Conservation (phyloP, 2,797 vertebrate genomes). For the Margarornis squamiger region DNA sequence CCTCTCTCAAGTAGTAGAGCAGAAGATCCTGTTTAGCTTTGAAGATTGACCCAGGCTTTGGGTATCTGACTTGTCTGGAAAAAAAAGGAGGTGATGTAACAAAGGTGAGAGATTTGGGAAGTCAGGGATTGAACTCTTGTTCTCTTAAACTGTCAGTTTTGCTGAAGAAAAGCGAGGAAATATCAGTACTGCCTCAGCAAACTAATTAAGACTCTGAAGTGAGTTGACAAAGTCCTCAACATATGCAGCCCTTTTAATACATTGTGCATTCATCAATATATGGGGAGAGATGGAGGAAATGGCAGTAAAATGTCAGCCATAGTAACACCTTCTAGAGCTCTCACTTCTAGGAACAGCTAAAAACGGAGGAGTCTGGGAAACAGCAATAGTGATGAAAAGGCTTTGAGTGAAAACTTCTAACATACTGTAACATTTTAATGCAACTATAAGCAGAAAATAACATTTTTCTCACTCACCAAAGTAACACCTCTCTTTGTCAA, state of each 20-base stretch:
- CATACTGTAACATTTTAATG: conserved; percentile 56
- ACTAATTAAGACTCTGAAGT: not conserved
- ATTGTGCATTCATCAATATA: not conserved
- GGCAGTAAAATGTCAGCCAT: conserved; percentile 32
- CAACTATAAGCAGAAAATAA: conserved; percentile 71
- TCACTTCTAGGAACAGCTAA: conserved; percentile 41
- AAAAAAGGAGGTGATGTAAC: not conserved
- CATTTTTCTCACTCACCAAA: conserved; percentile 70
- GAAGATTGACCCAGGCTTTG: not conserved
- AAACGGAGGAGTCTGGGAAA: conserved; percentile 47
- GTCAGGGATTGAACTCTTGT: not conserved
- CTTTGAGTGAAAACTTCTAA: conserved; percentile 62
- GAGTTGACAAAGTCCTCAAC: not conserved
- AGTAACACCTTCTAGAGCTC: conserved; percentile 49
- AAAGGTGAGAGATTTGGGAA: not conserved
- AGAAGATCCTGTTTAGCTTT: not conserved
- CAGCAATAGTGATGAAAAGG: conserved; percentile 49
- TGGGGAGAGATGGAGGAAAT: not conserved
- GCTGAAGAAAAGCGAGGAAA: not conserved
- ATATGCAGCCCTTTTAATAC: not conserved
- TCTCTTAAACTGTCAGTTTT: not conserved
- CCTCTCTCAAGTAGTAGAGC: not conserved
- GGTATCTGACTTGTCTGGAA: not conserved
- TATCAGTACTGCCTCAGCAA: not conserved
- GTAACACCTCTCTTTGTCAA: conserved; percentile 73